Conservation (phyloP, 2,888 invertebrate genomes). For the Drosophila peninsularis region DNA sequence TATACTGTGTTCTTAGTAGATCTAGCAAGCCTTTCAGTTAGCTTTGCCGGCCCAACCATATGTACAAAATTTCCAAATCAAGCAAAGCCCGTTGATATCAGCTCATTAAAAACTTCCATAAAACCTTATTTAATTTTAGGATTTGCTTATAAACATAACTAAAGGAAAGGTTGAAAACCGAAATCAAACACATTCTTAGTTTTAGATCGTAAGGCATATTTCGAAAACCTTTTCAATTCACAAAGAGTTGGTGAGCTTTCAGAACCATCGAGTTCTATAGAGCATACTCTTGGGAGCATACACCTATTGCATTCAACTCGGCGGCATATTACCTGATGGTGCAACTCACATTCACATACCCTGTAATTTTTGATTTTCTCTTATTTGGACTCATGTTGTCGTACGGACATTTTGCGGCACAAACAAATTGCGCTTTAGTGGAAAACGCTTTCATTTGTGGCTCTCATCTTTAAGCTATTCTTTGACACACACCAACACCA, state of each 20-base stretch:
- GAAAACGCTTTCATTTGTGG: constrained; percentile 20
- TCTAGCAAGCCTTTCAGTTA: constrained; percentile 69
- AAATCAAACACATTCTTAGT: neutral
- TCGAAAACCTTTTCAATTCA: too few species aligned
- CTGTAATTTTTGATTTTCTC: neutral
- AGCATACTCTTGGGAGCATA: constrained; percentile 4
- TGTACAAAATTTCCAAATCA: constrained; percentile 44
- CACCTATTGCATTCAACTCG: neutral
- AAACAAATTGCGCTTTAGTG: constrained; percentile 20
- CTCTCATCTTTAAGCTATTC: constrained; percentile 46
- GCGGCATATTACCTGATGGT: constrained; percentile 1
- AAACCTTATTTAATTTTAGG: neutral
- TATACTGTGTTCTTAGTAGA: constrained; percentile 62
- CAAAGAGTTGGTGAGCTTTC: constrained; percentile 1
- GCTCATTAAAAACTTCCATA: constrained; percentile 12
- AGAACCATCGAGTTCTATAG: neutral
- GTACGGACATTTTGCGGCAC: constrained; percentile 20
- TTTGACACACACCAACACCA: constrained; percentile 40
- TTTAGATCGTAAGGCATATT: neutral
- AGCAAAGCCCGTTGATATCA: constrained; percentile 10
- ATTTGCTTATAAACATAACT: neutral
- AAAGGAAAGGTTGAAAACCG: neutral
- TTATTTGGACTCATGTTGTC: neutral
- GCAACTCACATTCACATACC: constrained; percentile 19
- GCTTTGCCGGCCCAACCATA: constrained; percentile 66